Evolutionary conservation across 2,888 invertebrate genomes (phyloP).

Genomic region (Tenthredo livida): DNA sequence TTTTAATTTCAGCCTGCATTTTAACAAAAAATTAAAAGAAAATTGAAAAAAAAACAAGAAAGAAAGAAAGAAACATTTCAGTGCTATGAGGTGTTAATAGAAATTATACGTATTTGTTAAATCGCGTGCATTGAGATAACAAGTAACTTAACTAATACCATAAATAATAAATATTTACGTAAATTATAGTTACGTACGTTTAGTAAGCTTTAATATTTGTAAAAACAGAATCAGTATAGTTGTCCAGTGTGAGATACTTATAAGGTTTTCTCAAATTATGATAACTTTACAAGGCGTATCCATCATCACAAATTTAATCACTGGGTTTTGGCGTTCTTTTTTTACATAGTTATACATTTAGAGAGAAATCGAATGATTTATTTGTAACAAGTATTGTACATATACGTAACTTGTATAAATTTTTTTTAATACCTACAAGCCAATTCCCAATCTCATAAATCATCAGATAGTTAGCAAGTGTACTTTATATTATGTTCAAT

Average conservation of each 20-base stretch:
- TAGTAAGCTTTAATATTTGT: neutral
- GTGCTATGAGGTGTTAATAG: neutral
- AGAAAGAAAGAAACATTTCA: neutral
- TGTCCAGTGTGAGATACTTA: neutral
- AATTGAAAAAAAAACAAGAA: neutral
- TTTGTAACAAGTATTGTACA: neutral
- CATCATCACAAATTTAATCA: neutral
- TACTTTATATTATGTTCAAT: conserved; percentile 30
- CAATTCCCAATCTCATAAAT: conserved; percentile 17
- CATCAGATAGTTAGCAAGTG: neutral
- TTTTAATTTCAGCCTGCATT: conserved; percentile 6
- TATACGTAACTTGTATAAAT: neutral
- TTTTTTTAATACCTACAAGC: neutral
- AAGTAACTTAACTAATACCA: conserved; percentile 11
- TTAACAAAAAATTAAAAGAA: neutral
- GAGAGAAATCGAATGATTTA: neutral
- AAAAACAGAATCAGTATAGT: conserved; percentile 5
- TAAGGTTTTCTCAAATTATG: conserved; percentile 8
- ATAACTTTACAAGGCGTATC: conserved; percentile 8
- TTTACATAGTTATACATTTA: neutral
- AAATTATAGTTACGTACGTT: conserved; percentile 18
- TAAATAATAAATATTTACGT: conserved; percentile 24
- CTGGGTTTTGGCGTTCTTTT: neutral
- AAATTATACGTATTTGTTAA: neutral
- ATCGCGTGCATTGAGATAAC: neutral